These are phyloP conservation scores for Callopanchax toddi DNA, from an alignment of 2,113 vertebrate species.

Conservation along the genomic window DNA sequence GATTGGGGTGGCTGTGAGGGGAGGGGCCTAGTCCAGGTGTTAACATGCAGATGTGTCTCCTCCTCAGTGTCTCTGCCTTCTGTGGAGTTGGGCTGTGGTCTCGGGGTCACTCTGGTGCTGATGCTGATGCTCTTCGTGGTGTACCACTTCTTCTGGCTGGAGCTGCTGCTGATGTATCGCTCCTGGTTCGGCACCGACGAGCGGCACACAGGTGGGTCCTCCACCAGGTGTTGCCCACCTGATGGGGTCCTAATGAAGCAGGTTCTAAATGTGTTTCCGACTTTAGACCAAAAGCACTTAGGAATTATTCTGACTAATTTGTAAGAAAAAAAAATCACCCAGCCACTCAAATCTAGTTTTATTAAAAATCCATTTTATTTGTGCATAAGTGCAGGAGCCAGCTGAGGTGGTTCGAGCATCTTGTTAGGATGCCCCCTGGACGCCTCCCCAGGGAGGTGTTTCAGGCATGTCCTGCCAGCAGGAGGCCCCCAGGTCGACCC, in stretches of 20 bases:
- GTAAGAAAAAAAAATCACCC: no score
- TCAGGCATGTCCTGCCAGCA: no score
- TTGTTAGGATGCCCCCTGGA: no score
- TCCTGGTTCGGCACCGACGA: conserved; percentile 94
- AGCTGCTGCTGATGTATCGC: conserved; percentile 93
- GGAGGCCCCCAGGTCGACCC: no score
- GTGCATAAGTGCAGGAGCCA: no score
- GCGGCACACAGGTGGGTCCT: conserved; percentile 84
- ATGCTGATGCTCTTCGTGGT: conserved; percentile 86
- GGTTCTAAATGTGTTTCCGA: no score
- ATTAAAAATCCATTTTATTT: no score
- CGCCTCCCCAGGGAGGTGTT: no score
- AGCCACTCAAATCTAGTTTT: no score
- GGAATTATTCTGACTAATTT: no score
- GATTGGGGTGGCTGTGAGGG: not conserved
- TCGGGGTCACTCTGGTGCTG: conserved; percentile 85
- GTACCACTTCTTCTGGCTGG: conserved; percentile 93
- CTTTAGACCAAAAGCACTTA: no score
- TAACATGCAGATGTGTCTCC: not conserved
- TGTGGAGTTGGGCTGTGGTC: conserved; percentile 88
- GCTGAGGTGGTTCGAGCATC: no score
- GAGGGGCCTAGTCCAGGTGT: not conserved
- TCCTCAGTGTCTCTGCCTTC: conserved; percentile 80
- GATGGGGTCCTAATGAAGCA: not conserved
- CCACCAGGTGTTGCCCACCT: not conserved